Conservation (phyloP, 2,888 invertebrate species). For the Andrena marginata region DNA sequence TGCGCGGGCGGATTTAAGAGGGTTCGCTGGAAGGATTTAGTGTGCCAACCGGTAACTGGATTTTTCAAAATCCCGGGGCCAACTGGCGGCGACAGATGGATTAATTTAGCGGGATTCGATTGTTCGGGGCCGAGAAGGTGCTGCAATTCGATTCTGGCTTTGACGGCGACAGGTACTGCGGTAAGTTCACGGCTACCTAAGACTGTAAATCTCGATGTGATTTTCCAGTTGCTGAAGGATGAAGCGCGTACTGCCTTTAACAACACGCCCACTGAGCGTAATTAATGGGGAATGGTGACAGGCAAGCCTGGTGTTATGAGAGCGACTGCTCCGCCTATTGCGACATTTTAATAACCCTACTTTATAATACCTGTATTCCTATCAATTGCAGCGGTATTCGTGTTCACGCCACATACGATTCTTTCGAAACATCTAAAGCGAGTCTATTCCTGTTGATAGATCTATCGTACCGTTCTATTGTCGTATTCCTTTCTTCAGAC, state of each 20-base stretch:
- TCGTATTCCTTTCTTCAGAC: too few species aligned
- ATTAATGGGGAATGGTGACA: not conserved
- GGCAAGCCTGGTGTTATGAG: too few species aligned
- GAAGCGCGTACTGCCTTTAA: not conserved
- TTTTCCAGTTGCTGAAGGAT: not conserved
- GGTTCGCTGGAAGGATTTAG: constrained; percentile 39
- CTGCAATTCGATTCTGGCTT: constrained; percentile 4
- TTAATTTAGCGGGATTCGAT: constrained; percentile 62
- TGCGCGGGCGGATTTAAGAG: constrained; percentile 23
- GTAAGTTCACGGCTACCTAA: not conserved
- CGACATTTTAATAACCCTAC: too few species aligned
- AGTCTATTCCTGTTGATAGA: too few species aligned
- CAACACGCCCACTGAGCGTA: constrained; percentile 2
- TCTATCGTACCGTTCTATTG: too few species aligned
- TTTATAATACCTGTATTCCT: too few species aligned
- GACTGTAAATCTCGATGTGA: constrained; percentile 35
- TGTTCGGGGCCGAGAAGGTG: constrained; percentile 33
- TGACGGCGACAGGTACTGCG: constrained; percentile 24
- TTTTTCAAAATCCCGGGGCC: constrained; percentile 26
- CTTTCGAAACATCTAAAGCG: too few species aligned
- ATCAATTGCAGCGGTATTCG: too few species aligned
- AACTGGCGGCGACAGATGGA: constrained; percentile 14
- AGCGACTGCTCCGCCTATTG: too few species aligned
- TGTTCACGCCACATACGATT: too few species aligned
- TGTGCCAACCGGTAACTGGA: constrained; percentile 47